Evolutionary conservation across 2,888 invertebrate genomes (phyloP), one percentile per base, ranked within the genome.

Genomic region (Lissonota sp.): DNA sequence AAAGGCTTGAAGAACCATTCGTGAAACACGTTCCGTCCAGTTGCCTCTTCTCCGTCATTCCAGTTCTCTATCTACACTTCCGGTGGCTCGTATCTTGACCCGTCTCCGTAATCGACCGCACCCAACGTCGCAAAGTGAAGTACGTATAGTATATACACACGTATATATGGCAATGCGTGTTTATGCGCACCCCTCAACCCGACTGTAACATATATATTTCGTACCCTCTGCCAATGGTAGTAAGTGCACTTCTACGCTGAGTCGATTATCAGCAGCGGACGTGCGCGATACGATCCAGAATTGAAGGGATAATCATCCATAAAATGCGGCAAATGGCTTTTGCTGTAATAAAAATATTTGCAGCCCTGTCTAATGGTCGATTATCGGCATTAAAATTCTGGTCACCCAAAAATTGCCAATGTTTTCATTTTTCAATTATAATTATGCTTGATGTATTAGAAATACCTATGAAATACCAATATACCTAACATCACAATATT

Each of bases 71-170:
- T 39, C 39, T 46, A 26, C 16, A 40, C 70, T 63, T 70, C 70
- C 44, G 40, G 37, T 40, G 12, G 46, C 53, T 42, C 42, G 66
- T 75, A 67, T 67, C 70, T 64, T 57, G 55, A 70, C 70, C 57
- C 63, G 42, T 62, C 70, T 70, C 69, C 70, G 63, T 57, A 76
- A 76, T 76, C 76, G 69, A 46, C 51, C 46, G 37, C 16, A 63
- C 40, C 16, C 53, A 53, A 26, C 72, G 53, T 63, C 53, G 10
- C 53, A 62, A 62, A 49, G 55, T 63, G 46, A 49, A 63, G 53
- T 53, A 53, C 53, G 12, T 12, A 40, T 63, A 63, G 53, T 53
- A 53, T 12, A 4, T 12, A 40, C 57, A 46, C 8, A 46, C 12
- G 4, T 1, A 4, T 42, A 42, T 53, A 44, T 44, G 14, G 8